phyloP scores from a whole-genome alignment of 1,140 invertebrate genomes.

The Homalodisca vitripennis region DNA sequence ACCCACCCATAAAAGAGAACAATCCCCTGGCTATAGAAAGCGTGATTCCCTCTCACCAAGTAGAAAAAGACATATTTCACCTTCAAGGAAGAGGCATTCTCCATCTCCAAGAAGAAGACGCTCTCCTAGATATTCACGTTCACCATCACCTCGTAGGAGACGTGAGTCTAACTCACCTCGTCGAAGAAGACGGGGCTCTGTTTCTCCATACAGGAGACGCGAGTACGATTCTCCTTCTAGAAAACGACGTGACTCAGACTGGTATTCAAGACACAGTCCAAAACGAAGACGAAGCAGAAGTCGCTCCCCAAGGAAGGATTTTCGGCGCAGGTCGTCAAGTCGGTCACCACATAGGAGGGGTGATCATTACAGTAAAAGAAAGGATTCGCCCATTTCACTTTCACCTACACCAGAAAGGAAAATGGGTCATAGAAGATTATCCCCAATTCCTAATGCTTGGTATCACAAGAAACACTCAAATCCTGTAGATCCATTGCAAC shows the following conservation, averaged over 20 bases:
- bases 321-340: background rate
- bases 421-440: background rate
- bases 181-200: background rate
- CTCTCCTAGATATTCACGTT: background rate
- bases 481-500: background rate
- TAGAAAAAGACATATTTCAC: background rate
- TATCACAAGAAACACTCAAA: background rate
- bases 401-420: background rate
- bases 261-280: background rate
- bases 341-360: slow-evolving; percentile 3
- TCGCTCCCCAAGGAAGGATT: background rate
- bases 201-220: background rate
- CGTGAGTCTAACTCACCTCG: background rate
- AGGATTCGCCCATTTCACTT: background rate
- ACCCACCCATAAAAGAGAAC: background rate
- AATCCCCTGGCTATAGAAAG: background rate
- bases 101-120: background rate
- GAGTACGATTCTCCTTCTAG: background rate
- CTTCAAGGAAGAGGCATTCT: background rate
- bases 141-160: background rate
- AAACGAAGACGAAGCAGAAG: slow-evolving; percentile 15
- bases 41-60: background rate
- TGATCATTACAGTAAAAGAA: slow-evolving; percentile 3
- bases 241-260: background rate
- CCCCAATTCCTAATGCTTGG: background rate